Percentiles rank a stretch among this genome's conserved stretches.
phyloP scores from a whole-genome alignment of 1,140 invertebrate species.

The Lordiphosa clarofinis region DNA sequence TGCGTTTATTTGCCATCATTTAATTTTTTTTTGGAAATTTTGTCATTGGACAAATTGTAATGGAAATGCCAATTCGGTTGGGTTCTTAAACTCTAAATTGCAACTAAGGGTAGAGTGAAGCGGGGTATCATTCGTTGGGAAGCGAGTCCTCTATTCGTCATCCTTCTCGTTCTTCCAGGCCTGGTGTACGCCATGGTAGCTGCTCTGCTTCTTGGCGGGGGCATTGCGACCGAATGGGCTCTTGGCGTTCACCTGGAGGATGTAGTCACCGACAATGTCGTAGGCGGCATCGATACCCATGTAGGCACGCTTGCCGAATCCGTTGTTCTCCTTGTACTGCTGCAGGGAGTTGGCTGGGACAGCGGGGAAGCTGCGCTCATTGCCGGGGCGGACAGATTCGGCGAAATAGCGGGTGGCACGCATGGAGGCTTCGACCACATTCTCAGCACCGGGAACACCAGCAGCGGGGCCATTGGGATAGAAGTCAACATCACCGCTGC shows the following conservation, averaged over 20 bases:
- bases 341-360: slow-evolving; percentile 61
- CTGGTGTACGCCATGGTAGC: slow-evolving; percentile 55
- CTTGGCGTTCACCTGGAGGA: slow-evolving; percentile 71
- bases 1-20: slow-evolving; percentile 38
- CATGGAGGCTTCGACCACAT: slow-evolving; percentile 84
- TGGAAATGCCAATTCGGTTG: slow-evolving; percentile 24
- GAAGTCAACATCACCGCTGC: slow-evolving; percentile 88
- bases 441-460: slow-evolving; percentile 80
- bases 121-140: slow-evolving; percentile 7
- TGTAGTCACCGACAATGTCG: slow-evolving; percentile 70
- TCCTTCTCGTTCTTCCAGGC: slow-evolving; percentile 53
- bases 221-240: slow-evolving; percentile 74
- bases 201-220: slow-evolving; percentile 62
- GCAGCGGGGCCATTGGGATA: slow-evolving; percentile 85
- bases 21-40: slow-evolving; percentile 24
- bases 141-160: slow-evolving; percentile 14
- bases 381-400: slow-evolving; percentile 82
- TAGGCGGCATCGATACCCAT: slow-evolving; percentile 70
- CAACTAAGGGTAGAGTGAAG: slow-evolving; percentile 2
- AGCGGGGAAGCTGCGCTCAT: slow-evolving; percentile 70
- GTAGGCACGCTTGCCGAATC: slow-evolving; percentile 66
- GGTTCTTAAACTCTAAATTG: slow-evolving; percentile 33
- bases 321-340: slow-evolving; percentile 69
- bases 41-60: too few species aligned
- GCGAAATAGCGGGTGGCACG: slow-evolving; percentile 84